Evolutionary conservation across 2,797 vertebrate species (phyloP), one percentile per base, ranked within the genome.

Genomic region (Anas acuta): DNA sequence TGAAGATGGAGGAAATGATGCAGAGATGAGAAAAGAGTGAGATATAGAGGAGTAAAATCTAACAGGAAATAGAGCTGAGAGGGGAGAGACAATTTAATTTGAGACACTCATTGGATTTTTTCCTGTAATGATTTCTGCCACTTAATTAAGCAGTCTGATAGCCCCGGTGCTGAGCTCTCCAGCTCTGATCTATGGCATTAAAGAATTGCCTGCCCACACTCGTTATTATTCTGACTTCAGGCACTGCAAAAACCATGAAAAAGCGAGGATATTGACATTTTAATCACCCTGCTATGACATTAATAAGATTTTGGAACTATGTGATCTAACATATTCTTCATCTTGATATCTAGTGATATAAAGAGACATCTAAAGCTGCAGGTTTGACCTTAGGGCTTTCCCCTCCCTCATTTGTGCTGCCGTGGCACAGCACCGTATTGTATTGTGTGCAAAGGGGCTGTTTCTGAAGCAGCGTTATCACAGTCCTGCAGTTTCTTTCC

Each of bases 61-160:
- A 66, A 74, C 49, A 84, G 37, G 60, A 90, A 69, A 66, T 58
- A 77, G 37, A 89, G 8, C 67, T 78, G 43, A 77, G 64, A 73
- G 43, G 11, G 18, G 37, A 75, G 26, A 81, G 25, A 81, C 60
- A 91, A 79, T 91, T 93, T 80, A n/a, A 82, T 95, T 84, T 51
- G 15, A 85, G 75, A 41, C 37, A 56, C 7, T 91, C 61, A 11
- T 7, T 77, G 45, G 32, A 39, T 62, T 66, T 88, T 91, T 81
- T 45, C 62, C 47, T 92, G 0, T 78, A 71, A 45, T 72, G 67
- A 90, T 93, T 90, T 92, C 88, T 93, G 32, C 74, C 89, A 45
- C 54, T 90, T 96, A 93, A 87, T 95, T 93, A 96, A 89, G 32
- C 77, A 90, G 49, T 51, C 60, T 79, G 43, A 79, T 91, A 90